These are phyloP conservation scores for Molossus molossus DNA, from an alignment of 2,797 vertebrate genomes.

Conservation along the genomic window DNA sequence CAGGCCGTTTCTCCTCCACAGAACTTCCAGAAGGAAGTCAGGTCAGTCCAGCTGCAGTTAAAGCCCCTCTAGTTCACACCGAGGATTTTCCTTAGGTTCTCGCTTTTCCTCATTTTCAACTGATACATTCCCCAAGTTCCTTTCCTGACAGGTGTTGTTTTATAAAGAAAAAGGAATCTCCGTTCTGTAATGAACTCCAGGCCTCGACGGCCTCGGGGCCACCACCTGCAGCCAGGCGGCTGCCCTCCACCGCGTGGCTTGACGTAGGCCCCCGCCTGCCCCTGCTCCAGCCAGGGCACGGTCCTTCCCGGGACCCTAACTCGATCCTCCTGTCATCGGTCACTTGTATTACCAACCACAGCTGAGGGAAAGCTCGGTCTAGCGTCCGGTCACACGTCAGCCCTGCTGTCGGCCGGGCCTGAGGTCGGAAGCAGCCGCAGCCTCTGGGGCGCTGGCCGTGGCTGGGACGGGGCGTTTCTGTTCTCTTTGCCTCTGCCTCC, in stretches of 20 bases:
- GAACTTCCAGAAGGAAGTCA: neutral
- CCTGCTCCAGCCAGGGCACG: neutral
- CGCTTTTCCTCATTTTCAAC: constrained; percentile 2
- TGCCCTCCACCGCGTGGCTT: too few relatives aligned
- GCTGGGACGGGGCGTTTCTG: neutral
- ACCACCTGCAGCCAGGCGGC: neutral
- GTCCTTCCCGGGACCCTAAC: too few relatives aligned
- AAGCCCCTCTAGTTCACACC: neutral
- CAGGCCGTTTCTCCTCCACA: too few relatives aligned
- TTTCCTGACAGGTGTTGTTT: neutral
- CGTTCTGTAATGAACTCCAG: neutral
- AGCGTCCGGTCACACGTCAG: neutral
- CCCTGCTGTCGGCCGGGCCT: neutral
- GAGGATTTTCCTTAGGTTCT: neutral
- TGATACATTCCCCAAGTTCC: neutral
- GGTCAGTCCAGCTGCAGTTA: neutral
- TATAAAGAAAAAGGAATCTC: neutral
- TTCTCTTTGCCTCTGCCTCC: neutral
- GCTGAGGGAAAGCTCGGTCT: neutral
- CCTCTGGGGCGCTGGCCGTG: neutral
- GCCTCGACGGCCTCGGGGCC: neutral
- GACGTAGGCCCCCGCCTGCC: neutral
- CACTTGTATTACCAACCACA: neutral
- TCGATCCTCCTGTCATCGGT: neutral
- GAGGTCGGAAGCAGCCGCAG: too few relatives aligned